Conservation (phyloP, 2,113 vertebrate species). For the Cinclus mexicanus region DNA sequence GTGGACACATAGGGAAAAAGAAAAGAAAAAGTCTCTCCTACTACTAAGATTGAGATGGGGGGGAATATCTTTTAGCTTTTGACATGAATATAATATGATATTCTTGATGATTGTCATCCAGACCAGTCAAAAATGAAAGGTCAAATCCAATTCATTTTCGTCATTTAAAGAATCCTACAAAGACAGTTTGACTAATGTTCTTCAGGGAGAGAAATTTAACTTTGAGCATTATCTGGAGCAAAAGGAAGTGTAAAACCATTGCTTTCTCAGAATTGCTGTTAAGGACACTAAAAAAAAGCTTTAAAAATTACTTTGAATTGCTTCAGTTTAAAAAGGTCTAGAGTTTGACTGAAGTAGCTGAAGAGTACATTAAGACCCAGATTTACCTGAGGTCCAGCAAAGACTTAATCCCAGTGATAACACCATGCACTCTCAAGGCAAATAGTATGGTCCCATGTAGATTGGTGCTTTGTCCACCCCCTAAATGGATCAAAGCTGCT, state of each 20-base stretch:
- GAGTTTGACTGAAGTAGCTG: conserved; percentile 8
- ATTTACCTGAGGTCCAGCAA: conserved; percentile 1
- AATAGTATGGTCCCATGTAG: neutral
- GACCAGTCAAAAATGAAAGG: conserved; percentile 60
- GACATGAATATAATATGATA: conserved; percentile 50
- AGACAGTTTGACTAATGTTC: conserved; percentile 53
- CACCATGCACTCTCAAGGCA: neutral
- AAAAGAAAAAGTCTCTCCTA: neutral
- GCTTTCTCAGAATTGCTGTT: conserved; percentile 38
- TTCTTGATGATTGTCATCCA: conserved; percentile 49
- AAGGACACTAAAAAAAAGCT: conserved; percentile 24
- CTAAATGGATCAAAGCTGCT: neutral
- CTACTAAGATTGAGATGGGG: neutral
- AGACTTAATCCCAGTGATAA: neutral
- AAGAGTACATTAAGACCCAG: conserved; percentile 31
- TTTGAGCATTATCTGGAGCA: conserved; percentile 30
- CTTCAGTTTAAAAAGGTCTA: neutral
- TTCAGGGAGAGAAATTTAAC: conserved; percentile 38
- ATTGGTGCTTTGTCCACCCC: neutral
- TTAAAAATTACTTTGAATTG: conserved; percentile 53
- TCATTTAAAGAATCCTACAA: conserved; percentile 25
- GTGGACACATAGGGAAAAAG: neutral
- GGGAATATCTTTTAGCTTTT: conserved; percentile 32
- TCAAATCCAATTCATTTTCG: conserved; percentile 40
- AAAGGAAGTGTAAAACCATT: conserved; percentile 38